These are phyloP conservation scores for Chrysaora quinquecirrha DNA, from an alignment of 30 jellyfish, hydroid and myxozoan genomes.

Conservation along the genomic window DNA sequence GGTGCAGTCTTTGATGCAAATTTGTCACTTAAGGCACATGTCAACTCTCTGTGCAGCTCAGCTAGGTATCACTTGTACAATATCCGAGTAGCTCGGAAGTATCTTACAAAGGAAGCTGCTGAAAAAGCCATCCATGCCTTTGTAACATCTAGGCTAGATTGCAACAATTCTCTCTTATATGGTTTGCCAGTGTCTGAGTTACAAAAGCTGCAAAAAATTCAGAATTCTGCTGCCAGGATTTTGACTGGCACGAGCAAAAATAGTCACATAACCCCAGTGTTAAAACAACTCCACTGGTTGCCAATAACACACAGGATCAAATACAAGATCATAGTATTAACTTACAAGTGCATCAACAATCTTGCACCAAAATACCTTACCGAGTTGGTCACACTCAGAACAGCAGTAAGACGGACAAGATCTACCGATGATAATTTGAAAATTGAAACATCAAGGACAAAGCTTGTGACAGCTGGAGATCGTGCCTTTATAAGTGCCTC, in stretches of 20 bases:
- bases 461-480: not conserved
- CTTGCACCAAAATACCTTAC: slow-evolving; percentile 4
- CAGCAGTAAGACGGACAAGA: not conserved
- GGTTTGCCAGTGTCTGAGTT: not conserved
- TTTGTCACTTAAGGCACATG: not conserved
- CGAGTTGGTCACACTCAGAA: not conserved
- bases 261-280: slow-evolving; percentile 24
- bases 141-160: not conserved
- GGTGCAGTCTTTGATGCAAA: not conserved
- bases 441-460: slow-evolving; percentile 4
- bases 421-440: not conserved
- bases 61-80: not conserved
- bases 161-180: not conserved
- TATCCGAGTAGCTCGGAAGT: not conserved
- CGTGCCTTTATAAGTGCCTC: not conserved
- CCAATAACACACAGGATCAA: slow-evolving; percentile 34
- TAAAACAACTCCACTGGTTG: slow-evolving; percentile 36
- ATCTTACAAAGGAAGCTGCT: not conserved
- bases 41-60: slow-evolving; percentile 6
- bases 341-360: slow-evolving; percentile 3
- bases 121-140: slow-evolving; percentile 1
- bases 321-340: not conserved
- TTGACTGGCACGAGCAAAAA: slow-evolving; percentile 30
- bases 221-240: slow-evolving; percentile 33
- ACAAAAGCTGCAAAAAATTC: slow-evolving; percentile 21